These are phyloP conservation scores for Pollachius pollachius DNA, from an alignment of 2,113 vertebrate genomes.

Conservation along the genomic window DNA sequence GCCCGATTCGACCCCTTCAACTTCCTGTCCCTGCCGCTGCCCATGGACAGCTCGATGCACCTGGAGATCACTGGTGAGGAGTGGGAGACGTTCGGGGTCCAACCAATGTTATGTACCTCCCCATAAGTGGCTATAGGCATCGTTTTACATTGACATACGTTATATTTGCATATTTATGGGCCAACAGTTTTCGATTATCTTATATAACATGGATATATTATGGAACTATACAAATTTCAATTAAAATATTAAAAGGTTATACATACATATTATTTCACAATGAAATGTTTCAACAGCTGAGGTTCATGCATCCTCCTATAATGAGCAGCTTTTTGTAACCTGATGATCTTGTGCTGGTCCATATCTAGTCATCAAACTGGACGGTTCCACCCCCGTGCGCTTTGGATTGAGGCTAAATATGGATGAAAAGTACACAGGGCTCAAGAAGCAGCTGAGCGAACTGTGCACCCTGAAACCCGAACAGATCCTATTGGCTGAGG, in stretches of 20 bases:
- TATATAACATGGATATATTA: no score
- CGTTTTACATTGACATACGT: no score
- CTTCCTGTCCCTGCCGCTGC: constrained; percentile 95
- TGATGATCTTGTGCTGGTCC: background rate
- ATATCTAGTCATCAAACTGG: constrained; percentile 88
- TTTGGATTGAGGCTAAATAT: constrained; percentile 92
- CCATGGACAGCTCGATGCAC: constrained; percentile 99
- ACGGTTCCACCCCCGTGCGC: constrained; percentile 90
- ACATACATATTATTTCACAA: no score
- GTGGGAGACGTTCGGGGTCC: background rate
- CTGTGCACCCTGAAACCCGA: constrained; percentile 92
- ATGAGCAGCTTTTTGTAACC: no score
- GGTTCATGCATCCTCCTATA: no score
- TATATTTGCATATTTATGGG: no score
- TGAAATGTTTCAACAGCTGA: no score
- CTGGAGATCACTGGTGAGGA: constrained; percentile 93
- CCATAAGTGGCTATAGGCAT: no score
- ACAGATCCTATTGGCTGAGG: constrained; percentile 94
- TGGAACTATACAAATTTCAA: no score
- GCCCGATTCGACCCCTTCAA: constrained; percentile 98
- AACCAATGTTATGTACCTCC: background rate
- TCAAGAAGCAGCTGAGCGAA: constrained; percentile 95
- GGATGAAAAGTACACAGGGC: constrained; percentile 96
- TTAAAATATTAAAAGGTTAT: no score
- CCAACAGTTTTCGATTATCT: no score